phyloP scores from a whole-genome alignment of 2,113 vertebrate species.

The Saiga tatarica region DNA sequence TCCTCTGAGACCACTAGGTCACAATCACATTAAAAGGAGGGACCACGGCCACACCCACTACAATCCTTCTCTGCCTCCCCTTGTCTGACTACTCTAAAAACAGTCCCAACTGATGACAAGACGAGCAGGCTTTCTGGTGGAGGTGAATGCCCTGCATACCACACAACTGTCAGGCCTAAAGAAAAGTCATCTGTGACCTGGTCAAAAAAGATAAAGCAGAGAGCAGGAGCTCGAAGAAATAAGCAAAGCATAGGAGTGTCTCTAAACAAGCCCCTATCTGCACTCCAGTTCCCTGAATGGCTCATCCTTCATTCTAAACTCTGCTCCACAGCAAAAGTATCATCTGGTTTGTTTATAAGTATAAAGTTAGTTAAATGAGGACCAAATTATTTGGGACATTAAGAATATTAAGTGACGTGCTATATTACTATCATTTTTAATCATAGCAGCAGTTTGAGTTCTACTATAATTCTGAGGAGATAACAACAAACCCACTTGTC shows the following conservation, averaged over 20 bases:
- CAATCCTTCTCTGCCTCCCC: neutral
- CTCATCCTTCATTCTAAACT: neutral
- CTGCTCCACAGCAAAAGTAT: neutral
- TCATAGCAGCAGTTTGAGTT: neutral
- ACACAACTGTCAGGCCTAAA: neutral
- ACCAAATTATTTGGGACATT: neutral
- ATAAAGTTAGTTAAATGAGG: neutral
- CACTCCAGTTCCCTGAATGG: neutral
- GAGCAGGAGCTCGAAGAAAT: neutral
- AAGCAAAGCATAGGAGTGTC: neutral
- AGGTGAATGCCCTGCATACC: neutral
- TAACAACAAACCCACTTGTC: neutral
- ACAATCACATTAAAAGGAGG: neutral
- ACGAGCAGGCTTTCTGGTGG: neutral
- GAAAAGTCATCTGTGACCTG: neutral
- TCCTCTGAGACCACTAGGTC: neutral
- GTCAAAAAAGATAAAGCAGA: neutral
- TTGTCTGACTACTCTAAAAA: neutral
- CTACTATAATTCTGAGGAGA: neutral
- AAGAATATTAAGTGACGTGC: neutral
- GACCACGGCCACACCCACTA: neutral
- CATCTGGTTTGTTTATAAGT: neutral
- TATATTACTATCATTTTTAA: neutral
- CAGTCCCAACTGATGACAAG: neutral
- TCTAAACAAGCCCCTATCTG: neutral